Base-by-base conservation (phyloP, 2,113 vertebrate genomes). In the Thinocorus orbignyianus region DNA sequence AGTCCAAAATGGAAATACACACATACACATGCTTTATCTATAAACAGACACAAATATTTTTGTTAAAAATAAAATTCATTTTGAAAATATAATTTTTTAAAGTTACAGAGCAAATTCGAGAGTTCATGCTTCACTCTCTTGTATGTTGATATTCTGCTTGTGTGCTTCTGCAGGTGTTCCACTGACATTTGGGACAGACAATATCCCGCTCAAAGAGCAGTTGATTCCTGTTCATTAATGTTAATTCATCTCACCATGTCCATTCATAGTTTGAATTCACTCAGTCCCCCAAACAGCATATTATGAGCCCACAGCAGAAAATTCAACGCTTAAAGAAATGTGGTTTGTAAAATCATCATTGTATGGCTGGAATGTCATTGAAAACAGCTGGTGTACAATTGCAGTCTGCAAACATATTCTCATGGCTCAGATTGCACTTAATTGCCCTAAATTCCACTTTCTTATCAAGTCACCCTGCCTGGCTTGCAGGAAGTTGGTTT, bases 381-480 rank as follows among this genome's bases (percentile, higher is more conserved):
- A 96, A 97, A 96, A 96, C 96, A 97, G 97, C 93, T 97, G 95
- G 93, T 70, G 86, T 86, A 96, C 73, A 91, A 93, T 57, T 80
- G 60, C 92, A 95, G 92, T 92, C 94, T 88, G 94, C 92, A 97
- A 93, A 94, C 12, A 28, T 96, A 96, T 96, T 96, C 97, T 97
- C 62, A 31, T 91, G 89, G 95, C 95, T 98, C 96, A 76, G 86
- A 95, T 84, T 97, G 97, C 97, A 97, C 86, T 97, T 97, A 96
- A 98, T 96, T 96, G 95, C 86, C 87, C 94, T 89, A 74, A 97
- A 97, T 97, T 96, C 97, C 95, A 94, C 76, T 94, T 97, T 97
- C 95, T 97, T 98, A 98, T 98, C 97, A 96, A 96, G 93, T 97
- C 95, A 96, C 94, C 79, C 96, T 84, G 93, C 86, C 86, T 95